Base-by-base conservation (phyloP, 2,113 vertebrate species). In the Thalassarche chlororhynchos region DNA sequence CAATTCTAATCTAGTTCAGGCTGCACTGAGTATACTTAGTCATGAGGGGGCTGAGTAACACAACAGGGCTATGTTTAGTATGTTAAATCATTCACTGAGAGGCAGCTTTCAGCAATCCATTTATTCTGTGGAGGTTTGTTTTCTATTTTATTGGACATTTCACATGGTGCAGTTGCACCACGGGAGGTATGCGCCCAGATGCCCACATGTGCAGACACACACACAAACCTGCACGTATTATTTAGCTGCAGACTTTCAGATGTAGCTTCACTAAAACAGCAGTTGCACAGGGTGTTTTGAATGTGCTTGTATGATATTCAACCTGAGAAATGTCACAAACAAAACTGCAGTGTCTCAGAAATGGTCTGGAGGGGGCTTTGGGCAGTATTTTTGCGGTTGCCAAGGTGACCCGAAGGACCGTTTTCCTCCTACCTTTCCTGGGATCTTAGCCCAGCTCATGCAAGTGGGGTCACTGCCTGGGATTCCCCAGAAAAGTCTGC, bases 391-490 rank as follows among this genome's bases (percentile, higher is more conserved):
- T 47, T 71, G 69, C 14, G 1, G 1, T 28, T 55, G 17, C 32
- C 51, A 77, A 69, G 31, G 58, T 86, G 93, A 61, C 28, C 58
- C 0, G 0, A 42, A 75, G 64, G 49, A 9, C 21, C 0, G 0
- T 14, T 18, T 60, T 19, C 6, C 31, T n/a, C 46, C 36, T 44
- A 6, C 65, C n/a, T 75, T 55, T 26, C 29, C 51, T 19, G 38
- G n/a, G 20, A 58, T n/a, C 17, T 68, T 5, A 61, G 42, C 52
- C 44, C 46, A 42, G 79, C 40, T 74, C 64, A 5, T 2, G 17
- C 10, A 5, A 19, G 7, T 3, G 7, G 17, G 8, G 24, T 17
- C 32, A 24, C 2, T 32, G 25, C 64, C 58, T 5, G 58, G 9
- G 25, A 12, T 4, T 68, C 42, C 44, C 31, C 49, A 5, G 36